Evolutionary conservation across 2,797 vertebrate genomes (phyloP).

Genomic region (Anomalospiza imberbis): DNA sequence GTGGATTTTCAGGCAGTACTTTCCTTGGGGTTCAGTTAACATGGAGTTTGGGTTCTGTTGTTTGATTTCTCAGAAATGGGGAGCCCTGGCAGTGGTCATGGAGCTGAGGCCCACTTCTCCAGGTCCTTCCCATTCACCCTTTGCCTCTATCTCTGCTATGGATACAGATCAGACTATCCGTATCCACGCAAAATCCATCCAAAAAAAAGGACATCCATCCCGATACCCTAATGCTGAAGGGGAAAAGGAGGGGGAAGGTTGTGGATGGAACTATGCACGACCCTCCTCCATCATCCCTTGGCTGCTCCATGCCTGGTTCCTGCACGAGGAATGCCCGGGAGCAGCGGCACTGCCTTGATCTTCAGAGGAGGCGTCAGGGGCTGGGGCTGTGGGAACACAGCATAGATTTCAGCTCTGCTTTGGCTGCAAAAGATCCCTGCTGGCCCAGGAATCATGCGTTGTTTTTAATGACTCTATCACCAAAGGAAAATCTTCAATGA

Average conservation of each 20-base stretch:
- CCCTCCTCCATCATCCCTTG: neutral
- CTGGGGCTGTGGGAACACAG: neutral
- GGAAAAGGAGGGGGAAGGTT: neutral
- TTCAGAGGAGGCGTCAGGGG: neutral
- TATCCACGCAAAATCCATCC: neutral
- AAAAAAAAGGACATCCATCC: too few species aligned
- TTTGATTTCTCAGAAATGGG: neutral
- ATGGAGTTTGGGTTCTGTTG: neutral
- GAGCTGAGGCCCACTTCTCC: neutral
- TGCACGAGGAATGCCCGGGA: neutral
- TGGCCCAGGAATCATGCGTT: neutral
- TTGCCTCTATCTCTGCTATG: neutral
- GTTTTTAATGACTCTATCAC: slow-evolving; percentile 23
- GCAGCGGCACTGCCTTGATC: neutral
- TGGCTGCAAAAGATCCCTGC: neutral
- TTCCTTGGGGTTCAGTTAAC: neutral
- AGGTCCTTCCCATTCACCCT: neutral
- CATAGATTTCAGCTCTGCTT: neutral
- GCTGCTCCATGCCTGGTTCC: neutral
- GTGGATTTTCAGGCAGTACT: neutral
- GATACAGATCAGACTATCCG: fast-evolving
- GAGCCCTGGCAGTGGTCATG: neutral
- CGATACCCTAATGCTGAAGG: fast-evolving
- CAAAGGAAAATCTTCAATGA: slow-evolving; percentile 34
- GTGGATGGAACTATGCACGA: fast-evolving